Evolutionary conservation across 2,797 vertebrate species (phyloP).

Genomic region (Caiman crocodilus): DNA sequence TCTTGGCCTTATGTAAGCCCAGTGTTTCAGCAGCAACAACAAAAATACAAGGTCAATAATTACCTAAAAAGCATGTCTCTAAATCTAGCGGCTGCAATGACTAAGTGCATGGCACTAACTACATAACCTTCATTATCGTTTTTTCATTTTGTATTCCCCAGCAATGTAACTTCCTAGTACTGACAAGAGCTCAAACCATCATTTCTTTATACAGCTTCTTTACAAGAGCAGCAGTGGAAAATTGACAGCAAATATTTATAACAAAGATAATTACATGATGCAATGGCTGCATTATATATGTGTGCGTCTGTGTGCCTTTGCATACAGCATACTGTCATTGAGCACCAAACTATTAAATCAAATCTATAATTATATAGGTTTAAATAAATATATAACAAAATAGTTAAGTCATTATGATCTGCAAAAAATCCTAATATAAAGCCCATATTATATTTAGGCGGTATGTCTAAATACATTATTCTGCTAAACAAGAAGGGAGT

Average conservation of each 20-base stretch:
- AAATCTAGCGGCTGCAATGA: background rate
- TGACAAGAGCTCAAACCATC: background rate
- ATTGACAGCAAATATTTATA: slow-evolving; percentile 16
- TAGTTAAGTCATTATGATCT: slow-evolving; percentile 44
- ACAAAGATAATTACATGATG: background rate
- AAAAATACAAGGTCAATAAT: background rate
- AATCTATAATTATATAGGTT: slow-evolving; percentile 54
- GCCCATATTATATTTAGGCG: background rate
- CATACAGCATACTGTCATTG: background rate
- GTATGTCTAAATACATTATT: background rate
- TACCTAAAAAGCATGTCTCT: background rate
- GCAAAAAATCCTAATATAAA: slow-evolving; percentile 39
- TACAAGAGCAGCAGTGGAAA: background rate
- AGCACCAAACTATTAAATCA: slow-evolving; percentile 42
- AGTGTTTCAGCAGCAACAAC: background rate
- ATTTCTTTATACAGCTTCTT: rapidly evolving
- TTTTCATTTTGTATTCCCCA: background rate
- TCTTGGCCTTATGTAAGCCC: background rate
- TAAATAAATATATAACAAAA: slow-evolving; percentile 52
- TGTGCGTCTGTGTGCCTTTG: background rate
- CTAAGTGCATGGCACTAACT: background rate
- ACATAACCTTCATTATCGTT: background rate
- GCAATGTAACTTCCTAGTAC: rapidly evolving
- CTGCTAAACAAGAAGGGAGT: background rate
- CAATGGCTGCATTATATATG: background rate